Evolutionary conservation across 2,888 invertebrate genomes (phyloP), one percentile per base, ranked within the genome.

Genomic region (Athalia cordata): DNA sequence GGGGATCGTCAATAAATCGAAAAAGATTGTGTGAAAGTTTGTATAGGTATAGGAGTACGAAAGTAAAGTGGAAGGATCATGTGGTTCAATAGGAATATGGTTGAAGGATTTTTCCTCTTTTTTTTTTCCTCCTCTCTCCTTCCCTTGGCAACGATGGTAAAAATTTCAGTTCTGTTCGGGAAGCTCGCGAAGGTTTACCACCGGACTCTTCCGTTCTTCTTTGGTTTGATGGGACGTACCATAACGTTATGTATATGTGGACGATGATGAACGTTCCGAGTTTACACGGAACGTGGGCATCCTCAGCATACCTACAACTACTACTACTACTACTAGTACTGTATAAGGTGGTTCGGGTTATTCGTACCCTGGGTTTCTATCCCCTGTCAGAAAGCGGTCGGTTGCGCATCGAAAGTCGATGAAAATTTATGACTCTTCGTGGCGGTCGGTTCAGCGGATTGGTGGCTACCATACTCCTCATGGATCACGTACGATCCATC

Each of bases 381-480:
- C 75, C 75, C 75, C 75, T 70, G 81, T 79, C 66, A 77, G 78
- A 81, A 29, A 50, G 62, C 61, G 76, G 74, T 79, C 80, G 77
- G 65, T 59, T 74, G 64, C 77, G 80, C 80, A 80, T 77, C 80
- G 79, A 77, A 68, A 78, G 78, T 78, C 80, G 82, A 81, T 82
- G 82, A 80, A 82, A 83, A 85, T 85, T 85, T 85, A 85, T 84
- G 83, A 85, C 79, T 83, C 62, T 64, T 61, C 49, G 75, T 52
- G 75, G 29, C 29, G 29, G 29, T 29, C 29, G 29, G 75, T 64
- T 9, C 11, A 50, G 11, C 50, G 62, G 50, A 75, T 62, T 61
- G 62, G 61, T 29, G 29, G 5, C 49, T 64, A 11, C 62, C 61
- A 52, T 59, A 15, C 29, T 29, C 29, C 29, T 29, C 29, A 29